A percentile compares a stretch with the other conserved stretches of the same genome.
These are phyloP conservation scores for Phrynocephalus versicolor DNA, from an alignment of 2,113 vertebrate species.

Conservation along the genomic window DNA sequence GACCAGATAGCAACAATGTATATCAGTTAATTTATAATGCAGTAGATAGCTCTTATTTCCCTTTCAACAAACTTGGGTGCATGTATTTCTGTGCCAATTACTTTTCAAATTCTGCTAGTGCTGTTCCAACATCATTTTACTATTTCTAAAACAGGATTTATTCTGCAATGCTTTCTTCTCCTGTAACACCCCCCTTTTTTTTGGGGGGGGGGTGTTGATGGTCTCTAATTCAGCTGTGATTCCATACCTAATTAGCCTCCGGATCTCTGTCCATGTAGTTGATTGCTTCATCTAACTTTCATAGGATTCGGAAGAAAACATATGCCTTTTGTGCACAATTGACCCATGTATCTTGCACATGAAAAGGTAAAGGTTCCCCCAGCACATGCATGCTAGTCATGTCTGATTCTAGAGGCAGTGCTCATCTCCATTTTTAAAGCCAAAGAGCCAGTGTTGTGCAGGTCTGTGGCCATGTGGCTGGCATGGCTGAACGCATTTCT, in stretches of 20 bases:
- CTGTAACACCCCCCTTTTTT: not conserved
- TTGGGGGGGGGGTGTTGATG: not conserved
- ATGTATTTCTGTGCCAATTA: not conserved
- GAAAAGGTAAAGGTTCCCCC: too few relatives aligned
- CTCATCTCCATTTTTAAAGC: too few relatives aligned
- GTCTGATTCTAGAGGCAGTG: too few relatives aligned
- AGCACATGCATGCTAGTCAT: too few relatives aligned
- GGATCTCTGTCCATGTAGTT: not conserved
- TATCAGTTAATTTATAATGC: not conserved
- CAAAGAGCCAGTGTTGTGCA: too few relatives aligned
- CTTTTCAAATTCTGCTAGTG: not conserved
- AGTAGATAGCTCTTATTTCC: not conserved
- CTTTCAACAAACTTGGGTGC: not conserved
- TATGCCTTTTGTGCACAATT: not conserved
- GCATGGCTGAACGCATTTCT: too few relatives aligned
- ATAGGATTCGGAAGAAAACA: not conserved
- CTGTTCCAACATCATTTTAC: not conserved
- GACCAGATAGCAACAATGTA: not conserved
- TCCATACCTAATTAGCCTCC: not conserved
- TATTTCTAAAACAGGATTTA: not conserved
- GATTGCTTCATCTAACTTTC: not conserved
- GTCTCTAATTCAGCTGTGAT: not conserved
- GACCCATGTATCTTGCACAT: not conserved
- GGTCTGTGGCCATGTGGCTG: too few relatives aligned
- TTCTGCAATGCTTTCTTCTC: not conserved